A percentile compares a stretch with the other conserved stretches of the same genome.
Conservation (phyloP, 2,888 invertebrate species). For the Campoplex nolae region DNA sequence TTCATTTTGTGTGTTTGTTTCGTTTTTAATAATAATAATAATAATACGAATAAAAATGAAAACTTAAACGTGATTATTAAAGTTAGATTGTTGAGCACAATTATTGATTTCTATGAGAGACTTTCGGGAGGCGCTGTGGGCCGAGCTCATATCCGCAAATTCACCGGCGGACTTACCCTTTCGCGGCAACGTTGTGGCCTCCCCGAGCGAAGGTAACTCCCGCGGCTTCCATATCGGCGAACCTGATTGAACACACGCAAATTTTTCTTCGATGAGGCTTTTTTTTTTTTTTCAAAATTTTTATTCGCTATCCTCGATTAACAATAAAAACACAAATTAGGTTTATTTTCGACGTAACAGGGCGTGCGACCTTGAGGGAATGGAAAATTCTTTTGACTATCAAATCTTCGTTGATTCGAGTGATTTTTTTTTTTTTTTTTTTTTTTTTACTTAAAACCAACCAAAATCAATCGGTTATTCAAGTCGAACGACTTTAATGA, state of each 20-base stretch:
- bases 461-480: not conserved
- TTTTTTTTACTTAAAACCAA: not conserved
- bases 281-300: constrained; percentile 7
- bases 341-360: not conserved
- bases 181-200: constrained; percentile 88
- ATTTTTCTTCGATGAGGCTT: constrained; percentile 60
- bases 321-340: constrained; percentile 26
- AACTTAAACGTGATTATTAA: constrained; percentile 85
- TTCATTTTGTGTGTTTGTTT: constrained; percentile 75
- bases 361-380: not conserved
- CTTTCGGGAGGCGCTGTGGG: constrained; percentile 87
- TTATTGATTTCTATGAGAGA: constrained; percentile 86
- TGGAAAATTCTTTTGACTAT: not conserved
- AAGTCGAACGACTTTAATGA: not conserved
- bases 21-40: constrained; percentile 69
- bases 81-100: constrained; percentile 84
- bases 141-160: constrained; percentile 85
- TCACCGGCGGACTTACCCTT: constrained; percentile 86
- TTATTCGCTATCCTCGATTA: constrained; percentile 46
- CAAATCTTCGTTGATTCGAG: not conserved
- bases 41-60: constrained; percentile 61
- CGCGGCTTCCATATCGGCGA: constrained; percentile 99
- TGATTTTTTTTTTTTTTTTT: not conserved
- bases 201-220: constrained; percentile 88
- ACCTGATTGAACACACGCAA: constrained; percentile 86